Percentiles rank a stretch among this genome's conserved stretches.
Conservation (phyloP, 2,888 invertebrate genomes). For the Caenorhabditis becei region DNA sequence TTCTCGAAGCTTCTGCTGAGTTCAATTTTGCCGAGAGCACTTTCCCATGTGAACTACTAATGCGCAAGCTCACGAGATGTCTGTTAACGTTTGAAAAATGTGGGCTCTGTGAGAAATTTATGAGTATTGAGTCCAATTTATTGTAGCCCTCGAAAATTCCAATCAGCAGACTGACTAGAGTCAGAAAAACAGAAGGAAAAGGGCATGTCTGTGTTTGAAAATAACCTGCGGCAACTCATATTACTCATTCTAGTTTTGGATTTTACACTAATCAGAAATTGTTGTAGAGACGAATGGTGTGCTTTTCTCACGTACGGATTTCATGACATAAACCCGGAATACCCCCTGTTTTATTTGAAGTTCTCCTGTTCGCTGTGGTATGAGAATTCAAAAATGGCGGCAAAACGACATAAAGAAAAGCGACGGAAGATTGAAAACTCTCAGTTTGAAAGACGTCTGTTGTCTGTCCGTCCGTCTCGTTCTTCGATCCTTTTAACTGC, state of each 20-base stretch:
- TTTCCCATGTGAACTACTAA: not conserved
- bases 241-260: too few relatives aligned
- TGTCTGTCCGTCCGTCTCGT: conserved; percentile 8
- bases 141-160: not conserved
- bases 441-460: conserved; percentile 32
- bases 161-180: not conserved
- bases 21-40: too few relatives aligned
- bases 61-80: not conserved
- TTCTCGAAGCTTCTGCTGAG: not conserved
- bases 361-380: too few relatives aligned
- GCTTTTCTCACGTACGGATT: too few relatives aligned
- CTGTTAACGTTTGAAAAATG: not conserved
- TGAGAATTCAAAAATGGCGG: not conserved
- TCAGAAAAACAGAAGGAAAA: not conserved
- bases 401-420: not conserved
- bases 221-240: not conserved
- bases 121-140: too few relatives aligned
- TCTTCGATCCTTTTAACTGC: conserved; percentile 23
- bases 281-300: too few relatives aligned
- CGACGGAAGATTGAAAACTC: conserved; percentile 9
- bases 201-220: not conserved
- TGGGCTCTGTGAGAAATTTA: not conserved
- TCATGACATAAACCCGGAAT: too few relatives aligned
- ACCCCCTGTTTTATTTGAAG: too few relatives aligned
- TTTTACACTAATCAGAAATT: too few relatives aligned